Evolutionary conservation across 64 coral and sea anemone species (phyloP).

Genomic region (Pocillopora damicornis): DNA sequence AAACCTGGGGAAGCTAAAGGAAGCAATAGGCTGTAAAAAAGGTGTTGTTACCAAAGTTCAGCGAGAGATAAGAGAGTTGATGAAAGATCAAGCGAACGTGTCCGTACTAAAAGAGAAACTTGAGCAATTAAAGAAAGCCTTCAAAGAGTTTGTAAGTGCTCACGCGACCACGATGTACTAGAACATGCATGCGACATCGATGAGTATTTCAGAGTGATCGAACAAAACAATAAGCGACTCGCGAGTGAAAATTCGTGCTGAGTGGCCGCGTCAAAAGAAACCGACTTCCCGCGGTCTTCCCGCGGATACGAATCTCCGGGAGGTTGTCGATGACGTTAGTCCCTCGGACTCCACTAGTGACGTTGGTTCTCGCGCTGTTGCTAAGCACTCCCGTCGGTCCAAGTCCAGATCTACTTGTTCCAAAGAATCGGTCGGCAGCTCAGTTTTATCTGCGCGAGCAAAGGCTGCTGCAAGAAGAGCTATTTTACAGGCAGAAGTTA

Average conservation of each 20-base stretch:
- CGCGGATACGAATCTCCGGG: background rate
- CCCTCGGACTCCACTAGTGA: conserved; percentile 14
- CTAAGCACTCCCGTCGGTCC: background rate
- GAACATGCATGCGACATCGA: conserved; percentile 20
- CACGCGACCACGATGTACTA: background rate
- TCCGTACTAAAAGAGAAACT: background rate
- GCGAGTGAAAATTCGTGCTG: background rate
- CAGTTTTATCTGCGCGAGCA: background rate
- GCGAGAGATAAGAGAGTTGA: background rate
- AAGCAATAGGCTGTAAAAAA: background rate
- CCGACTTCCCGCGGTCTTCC: background rate
- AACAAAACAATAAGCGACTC: background rate
- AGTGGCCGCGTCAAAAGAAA: background rate
- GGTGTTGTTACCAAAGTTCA: background rate
- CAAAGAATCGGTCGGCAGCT: background rate
- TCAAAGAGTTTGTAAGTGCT: background rate
- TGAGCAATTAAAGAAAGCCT: background rate
- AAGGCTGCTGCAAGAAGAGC: conserved; percentile 15
- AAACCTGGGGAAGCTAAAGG: background rate
- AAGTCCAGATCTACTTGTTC: background rate
- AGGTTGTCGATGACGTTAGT: background rate
- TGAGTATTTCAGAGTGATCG: background rate
- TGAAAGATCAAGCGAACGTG: background rate
- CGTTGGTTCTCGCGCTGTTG: background rate
- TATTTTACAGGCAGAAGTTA: background rate